Evolutionary conservation across 2,113 vertebrate species (phyloP).

Genomic region (Equus przewalskii): DNA sequence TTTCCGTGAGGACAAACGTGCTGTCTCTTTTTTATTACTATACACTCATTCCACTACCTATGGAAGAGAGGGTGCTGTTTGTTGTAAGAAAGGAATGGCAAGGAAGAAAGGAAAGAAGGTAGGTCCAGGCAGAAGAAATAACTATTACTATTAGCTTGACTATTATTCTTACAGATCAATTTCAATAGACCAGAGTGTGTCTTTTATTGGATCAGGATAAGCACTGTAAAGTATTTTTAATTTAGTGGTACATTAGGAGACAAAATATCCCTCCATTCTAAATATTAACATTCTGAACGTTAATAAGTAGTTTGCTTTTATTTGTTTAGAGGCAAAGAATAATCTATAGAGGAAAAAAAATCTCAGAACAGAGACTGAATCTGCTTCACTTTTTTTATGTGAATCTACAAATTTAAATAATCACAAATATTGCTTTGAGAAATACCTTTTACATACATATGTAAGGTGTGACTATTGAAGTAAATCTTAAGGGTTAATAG

Average conservation of each 20-base stretch:
- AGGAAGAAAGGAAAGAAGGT: neutral
- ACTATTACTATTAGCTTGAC: neutral
- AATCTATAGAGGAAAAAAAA: neutral
- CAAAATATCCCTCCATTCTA: neutral
- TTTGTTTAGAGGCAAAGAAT: neutral
- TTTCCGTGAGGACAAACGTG: neutral
- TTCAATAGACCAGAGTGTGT: neutral
- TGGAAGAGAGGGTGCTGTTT: neutral
- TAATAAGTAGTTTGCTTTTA: neutral
- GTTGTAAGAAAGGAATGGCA: neutral
- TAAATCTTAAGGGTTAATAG: neutral
- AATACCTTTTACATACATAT: neutral
- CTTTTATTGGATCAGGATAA: neutral
- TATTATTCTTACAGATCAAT: neutral
- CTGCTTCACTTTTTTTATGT: neutral
- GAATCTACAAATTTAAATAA: constrained; percentile 28
- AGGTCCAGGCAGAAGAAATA: neutral
- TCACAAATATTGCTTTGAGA: constrained; percentile 22
- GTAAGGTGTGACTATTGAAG: neutral
- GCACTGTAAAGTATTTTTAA: neutral
- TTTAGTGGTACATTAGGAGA: neutral
- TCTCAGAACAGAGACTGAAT: neutral
- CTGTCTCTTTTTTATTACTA: neutral
- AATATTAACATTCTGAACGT: constrained; percentile 26
- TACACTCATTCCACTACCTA: neutral